Percentiles rank a stretch among this genome's conserved stretches.
phyloP scores from a whole-genome alignment of 2,113 vertebrate species.

The Orthonyx spaldingii region DNA sequence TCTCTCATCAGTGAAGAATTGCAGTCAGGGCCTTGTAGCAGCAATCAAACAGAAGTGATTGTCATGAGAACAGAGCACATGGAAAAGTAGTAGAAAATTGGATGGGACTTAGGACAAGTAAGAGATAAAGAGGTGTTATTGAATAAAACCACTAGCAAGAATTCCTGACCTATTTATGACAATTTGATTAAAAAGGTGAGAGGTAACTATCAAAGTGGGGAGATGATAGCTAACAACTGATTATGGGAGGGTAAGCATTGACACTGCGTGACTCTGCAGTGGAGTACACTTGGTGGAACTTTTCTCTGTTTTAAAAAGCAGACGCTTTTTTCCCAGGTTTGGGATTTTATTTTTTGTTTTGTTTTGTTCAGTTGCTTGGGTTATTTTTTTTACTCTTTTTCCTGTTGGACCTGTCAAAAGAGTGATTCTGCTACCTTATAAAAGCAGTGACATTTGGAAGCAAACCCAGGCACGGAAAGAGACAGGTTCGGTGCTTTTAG shows the following conservation, averaged over 20 bases:
- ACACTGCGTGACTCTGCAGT: background rate
- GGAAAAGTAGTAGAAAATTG: conserved; percentile 35
- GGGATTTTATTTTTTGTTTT: background rate
- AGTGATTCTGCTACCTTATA: background rate
- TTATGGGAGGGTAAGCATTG: background rate
- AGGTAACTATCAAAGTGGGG: background rate
- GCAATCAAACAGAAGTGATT: conserved; percentile 62
- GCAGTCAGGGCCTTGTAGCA: conserved; percentile 22
- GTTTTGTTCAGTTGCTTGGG: background rate
- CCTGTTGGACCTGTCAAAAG: background rate
- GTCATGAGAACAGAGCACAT: background rate
- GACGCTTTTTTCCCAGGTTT: background rate
- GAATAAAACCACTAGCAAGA: conserved; percentile 7
- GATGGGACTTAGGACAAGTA: conserved; percentile 20
- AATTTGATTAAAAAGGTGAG: conserved; percentile 57
- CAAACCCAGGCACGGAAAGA: background rate
- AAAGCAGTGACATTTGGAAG: background rate
- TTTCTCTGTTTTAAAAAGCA: background rate
- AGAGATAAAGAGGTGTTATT: conserved; percentile 48
- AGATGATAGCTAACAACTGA: conserved; percentile 24
- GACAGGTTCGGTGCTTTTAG: background rate
- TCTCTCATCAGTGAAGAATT: conserved; percentile 50
- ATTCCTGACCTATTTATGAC: conserved; percentile 22
- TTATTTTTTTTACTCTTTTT: background rate
- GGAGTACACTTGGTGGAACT: background rate